Percentiles rank a stretch among this genome's conserved stretches.
Evolutionary conservation across 2,888 invertebrate genomes (phyloP).

Genomic region (Rhamnusium bicolor): DNA sequence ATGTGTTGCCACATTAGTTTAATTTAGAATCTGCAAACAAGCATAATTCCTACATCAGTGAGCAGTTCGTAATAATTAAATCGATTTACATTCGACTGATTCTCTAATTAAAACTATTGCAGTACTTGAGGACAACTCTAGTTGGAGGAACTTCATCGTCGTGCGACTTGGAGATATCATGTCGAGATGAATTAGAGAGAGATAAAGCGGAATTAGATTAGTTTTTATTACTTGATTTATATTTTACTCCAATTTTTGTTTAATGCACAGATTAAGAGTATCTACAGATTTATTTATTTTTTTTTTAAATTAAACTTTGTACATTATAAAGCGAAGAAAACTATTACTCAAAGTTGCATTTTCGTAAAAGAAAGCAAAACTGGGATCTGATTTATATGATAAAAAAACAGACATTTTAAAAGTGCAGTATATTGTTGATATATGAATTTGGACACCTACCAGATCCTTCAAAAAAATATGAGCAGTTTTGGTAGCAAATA

Average conservation of each 20-base stretch:
- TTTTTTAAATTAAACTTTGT: neutral
- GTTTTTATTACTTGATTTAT: conserved; percentile 18
- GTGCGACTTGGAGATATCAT: neutral
- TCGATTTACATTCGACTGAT: conserved; percentile 34
- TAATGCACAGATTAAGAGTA: conserved; percentile 14
- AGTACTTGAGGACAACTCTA: conserved; percentile 26
- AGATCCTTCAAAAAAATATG: too few relatives aligned
- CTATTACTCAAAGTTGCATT: too few relatives aligned
- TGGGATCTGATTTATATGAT: too few relatives aligned
- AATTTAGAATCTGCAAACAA: conserved; percentile 33
- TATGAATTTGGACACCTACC: too few relatives aligned
- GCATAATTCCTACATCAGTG: conserved; percentile 37
- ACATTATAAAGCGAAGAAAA: too few relatives aligned
- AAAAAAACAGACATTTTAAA: too few relatives aligned
- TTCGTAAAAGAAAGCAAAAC: too few relatives aligned
- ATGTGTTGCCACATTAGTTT: conserved; percentile 32
- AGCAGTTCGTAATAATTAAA: conserved; percentile 37
- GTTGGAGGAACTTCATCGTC: conserved; percentile 7
- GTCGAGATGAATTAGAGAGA: neutral
- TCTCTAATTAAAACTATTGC: conserved; percentile 37
- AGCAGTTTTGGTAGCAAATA: too few relatives aligned
- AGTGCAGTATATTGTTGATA: too few relatives aligned
- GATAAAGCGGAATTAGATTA: conserved; percentile 19
- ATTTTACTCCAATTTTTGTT: conserved; percentile 1
- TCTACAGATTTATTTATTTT: neutral